Evolutionary conservation across 2,888 invertebrate genomes (phyloP), one percentile per base, ranked within the genome.

Genomic region (Aplocera efformata): DNA sequence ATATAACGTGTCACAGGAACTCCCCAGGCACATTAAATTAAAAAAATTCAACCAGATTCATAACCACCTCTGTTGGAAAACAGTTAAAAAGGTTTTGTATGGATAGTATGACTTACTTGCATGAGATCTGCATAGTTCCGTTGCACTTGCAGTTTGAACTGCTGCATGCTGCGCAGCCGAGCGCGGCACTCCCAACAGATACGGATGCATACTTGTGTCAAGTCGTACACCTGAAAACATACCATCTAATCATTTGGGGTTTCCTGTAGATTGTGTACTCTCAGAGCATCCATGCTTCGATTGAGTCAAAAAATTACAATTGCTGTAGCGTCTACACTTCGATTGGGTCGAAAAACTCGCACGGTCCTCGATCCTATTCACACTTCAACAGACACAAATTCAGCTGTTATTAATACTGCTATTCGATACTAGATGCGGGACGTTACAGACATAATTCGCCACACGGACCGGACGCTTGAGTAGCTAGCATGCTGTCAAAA

Each of bases 101-200:
- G 7, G 29, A 6, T 3, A 17, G 13, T 17, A 29, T 7, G 7
- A 21, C 38, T 25, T 9, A 52, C 63, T 4, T 55, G 53, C 10
- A 79, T 10, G 1, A 79, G 45, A 4, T 67, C 58, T 0, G 44
- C 46, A 37, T 77, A 78, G 5, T 72, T 72, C 1, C 46, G 39
- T 30, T 77, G 68, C 0, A 65, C 77, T 10, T 63, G 67, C 1
- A 47, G 32, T 40, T 72, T 77, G 60, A 85, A 85, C 9, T 38
- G 26, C 1, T 65, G 54, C 37, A 75, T 65, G 1, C 58, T 53
- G 0, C 58, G 60, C 7, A 84, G 48, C 27, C 64, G 17, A 0
- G 75, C 78, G 0, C 56, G 50, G 36, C 85, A 85, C 41, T 83
- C 85, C 81, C 82, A 85, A 36, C 85, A 85, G 0, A 85, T 44